These are phyloP conservation scores for Arenaria interpres DNA, from an alignment of 2,113 vertebrate species.

Conservation along the genomic window DNA sequence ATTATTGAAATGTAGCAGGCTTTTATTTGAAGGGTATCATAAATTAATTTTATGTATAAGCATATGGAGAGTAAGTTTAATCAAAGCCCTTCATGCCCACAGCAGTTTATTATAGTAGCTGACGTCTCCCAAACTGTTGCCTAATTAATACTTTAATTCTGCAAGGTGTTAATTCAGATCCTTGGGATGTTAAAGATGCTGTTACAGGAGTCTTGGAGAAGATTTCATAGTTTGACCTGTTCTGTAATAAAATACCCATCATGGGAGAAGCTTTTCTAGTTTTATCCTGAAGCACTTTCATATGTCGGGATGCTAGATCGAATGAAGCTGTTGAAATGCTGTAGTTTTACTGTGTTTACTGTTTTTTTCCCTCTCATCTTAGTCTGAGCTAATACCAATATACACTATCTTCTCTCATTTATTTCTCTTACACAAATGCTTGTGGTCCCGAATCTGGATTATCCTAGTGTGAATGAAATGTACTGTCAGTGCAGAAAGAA, in stretches of 20 bases:
- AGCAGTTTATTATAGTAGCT: background rate
- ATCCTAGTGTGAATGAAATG: background rate
- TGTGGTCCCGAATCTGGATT: background rate
- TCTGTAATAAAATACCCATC: background rate
- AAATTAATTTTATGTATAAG: constrained; percentile 10
- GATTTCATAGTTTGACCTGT: background rate
- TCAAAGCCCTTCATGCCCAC: background rate
- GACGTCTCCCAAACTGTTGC: background rate
- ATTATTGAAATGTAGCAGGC: background rate
- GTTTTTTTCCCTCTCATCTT: background rate
- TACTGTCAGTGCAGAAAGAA: background rate
- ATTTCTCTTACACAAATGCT: background rate
- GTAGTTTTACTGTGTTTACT: background rate
- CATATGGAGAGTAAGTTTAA: constrained; percentile 1
- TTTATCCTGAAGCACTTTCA: background rate
- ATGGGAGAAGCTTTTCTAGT: background rate
- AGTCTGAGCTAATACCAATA: background rate
- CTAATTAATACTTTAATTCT: background rate
- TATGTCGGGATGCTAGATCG: background rate
- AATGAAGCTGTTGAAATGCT: background rate
- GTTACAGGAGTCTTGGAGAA: background rate
- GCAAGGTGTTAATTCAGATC: background rate
- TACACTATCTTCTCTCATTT: background rate
- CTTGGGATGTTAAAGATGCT: background rate
- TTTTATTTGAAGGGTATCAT: background rate